Conservation (phyloP, 2,797 vertebrate genomes). For the Chiloscyllium punctatum region DNA sequence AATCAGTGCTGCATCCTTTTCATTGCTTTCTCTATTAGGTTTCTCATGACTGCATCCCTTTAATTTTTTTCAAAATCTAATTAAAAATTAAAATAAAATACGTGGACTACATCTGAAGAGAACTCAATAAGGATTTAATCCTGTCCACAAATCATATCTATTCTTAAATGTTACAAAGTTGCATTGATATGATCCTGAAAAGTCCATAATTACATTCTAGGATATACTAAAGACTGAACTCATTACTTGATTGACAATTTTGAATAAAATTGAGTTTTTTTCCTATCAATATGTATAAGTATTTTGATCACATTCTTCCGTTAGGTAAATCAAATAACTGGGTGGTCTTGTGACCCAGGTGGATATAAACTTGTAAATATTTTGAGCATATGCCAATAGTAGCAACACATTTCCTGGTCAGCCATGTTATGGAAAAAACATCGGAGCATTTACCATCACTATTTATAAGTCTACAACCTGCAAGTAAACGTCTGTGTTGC, state of each 20-base stretch:
- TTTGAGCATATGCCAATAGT: too few species aligned
- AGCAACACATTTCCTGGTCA: too few species aligned
- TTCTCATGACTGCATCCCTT: background rate
- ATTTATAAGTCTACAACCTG: too few species aligned
- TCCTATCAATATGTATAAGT: background rate
- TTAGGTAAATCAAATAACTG: background rate
- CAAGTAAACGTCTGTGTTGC: too few species aligned
- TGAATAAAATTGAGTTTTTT: background rate
- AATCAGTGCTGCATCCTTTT: background rate
- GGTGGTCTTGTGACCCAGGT: too few species aligned
- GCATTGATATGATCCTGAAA: background rate
- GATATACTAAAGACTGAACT: background rate
- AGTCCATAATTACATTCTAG: background rate
- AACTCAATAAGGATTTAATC: background rate
- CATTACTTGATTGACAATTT: background rate
- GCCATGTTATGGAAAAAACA: too few species aligned
- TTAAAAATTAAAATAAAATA: too few species aligned
- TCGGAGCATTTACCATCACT: too few species aligned
- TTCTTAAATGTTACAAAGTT: background rate
- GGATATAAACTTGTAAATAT: too few species aligned
- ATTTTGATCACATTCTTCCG: background rate
- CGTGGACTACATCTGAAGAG: background rate
- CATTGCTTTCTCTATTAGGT: background rate
- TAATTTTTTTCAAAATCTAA: background rate
- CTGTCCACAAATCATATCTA: background rate